phyloP scores from a whole-genome alignment of 2,888 invertebrate genomes.

The Cataglyphis rosenhaueri region DNA sequence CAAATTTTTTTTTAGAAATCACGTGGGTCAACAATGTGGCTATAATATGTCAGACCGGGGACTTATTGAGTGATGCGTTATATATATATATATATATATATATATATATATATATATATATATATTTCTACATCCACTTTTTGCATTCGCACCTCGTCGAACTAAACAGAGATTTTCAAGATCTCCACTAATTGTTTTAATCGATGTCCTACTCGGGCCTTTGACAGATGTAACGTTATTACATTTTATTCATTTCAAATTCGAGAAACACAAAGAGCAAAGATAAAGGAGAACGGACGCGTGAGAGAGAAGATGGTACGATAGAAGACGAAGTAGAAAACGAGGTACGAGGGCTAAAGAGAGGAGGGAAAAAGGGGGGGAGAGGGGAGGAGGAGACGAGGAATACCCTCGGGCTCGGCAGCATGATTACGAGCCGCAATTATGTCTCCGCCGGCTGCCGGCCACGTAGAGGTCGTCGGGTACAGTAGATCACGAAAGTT shows the following conservation, averaged over 20 bases:
- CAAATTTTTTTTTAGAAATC: too few relatives aligned
- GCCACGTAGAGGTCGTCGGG: conserved; percentile 80
- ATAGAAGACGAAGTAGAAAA: conserved; percentile 57
- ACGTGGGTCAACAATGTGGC: too few relatives aligned
- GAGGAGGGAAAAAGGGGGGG: not conserved
- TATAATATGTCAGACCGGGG: too few relatives aligned
- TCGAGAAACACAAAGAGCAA: conserved; percentile 48
- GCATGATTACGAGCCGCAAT: conserved; percentile 83
- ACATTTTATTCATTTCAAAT: conserved; percentile 38
- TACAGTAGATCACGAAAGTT: conserved; percentile 75
- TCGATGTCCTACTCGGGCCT: conserved; percentile 21
- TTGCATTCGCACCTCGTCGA: not conserved
- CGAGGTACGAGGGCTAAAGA: conserved; percentile 31
- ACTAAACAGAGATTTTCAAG: not conserved
- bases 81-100: not conserved
- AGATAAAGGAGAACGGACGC: conserved; percentile 36
- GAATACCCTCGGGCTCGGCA: conserved; percentile 74
- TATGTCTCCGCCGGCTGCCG: conserved; percentile 81
- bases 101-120: too few relatives aligned
- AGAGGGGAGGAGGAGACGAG: conserved; percentile 32
- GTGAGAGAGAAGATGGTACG: conserved; percentile 35
- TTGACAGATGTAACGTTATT: conserved; percentile 42
- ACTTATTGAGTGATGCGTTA: too few relatives aligned
- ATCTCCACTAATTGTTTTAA: conserved; percentile 13
- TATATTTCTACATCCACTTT: not conserved